These are phyloP conservation scores for Leptodactylus fuscus DNA, from an alignment of 2,113 vertebrate species.

Conservation along the genomic window DNA sequence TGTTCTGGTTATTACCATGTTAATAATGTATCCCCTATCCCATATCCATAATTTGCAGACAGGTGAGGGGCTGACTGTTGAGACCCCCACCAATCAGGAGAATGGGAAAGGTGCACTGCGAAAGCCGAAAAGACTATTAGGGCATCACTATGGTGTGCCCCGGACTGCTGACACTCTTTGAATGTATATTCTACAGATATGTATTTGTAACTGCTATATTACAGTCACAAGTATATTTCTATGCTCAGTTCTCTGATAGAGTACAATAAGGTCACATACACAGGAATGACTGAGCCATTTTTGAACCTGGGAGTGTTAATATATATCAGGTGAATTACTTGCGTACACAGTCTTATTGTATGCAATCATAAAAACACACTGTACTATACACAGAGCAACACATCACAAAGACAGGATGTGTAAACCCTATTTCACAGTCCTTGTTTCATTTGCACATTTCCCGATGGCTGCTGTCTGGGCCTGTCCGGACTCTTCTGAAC, in stretches of 20 bases:
- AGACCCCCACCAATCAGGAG: no score
- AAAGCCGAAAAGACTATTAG: no score
- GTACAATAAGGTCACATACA: background rate
- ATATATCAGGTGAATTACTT: background rate
- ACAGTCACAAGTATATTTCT: background rate
- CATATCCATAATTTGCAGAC: no score
- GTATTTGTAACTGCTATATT: background rate
- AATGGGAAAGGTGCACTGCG: no score
- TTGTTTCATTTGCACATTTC: slow-evolving; percentile 56
- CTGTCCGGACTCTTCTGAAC: slow-evolving; percentile 45
- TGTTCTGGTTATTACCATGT: no score
- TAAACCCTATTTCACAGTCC: slow-evolving; percentile 53
- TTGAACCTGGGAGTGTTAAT: background rate
- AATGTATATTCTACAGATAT: background rate
- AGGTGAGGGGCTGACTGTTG: no score
- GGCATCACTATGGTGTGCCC: no score
- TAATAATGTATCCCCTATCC: no score
- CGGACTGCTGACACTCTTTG: no score
- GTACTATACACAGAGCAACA: slow-evolving; percentile 33
- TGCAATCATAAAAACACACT: slow-evolving; percentile 11
- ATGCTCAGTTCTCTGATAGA: background rate
- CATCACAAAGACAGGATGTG: slow-evolving; percentile 16
- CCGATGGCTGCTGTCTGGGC: slow-evolving; percentile 36
- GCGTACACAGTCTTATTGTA: background rate
- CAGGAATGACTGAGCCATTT: background rate